Evolutionary conservation across 2,113 vertebrate species (phyloP).

Genomic region (Corythornis cristatus): DNA sequence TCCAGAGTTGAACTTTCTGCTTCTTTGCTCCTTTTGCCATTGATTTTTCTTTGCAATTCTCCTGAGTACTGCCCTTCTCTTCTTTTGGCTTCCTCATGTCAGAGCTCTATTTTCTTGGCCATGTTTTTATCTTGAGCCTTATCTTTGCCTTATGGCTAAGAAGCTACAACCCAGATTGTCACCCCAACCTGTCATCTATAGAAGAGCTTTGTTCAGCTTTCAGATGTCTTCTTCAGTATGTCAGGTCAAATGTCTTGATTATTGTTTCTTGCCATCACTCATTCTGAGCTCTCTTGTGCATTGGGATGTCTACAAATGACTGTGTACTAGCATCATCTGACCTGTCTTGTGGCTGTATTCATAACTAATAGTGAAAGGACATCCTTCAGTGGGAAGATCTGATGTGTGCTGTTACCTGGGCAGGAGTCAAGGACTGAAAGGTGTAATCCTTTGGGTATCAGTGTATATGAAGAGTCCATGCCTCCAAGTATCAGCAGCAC

Average conservation of each 20-base stretch:
- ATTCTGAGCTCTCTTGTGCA: accelerated
- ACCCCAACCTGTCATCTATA: neutral
- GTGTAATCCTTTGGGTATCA: accelerated
- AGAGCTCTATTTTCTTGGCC: neutral
- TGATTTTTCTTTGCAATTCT: neutral
- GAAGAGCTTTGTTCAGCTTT: neutral
- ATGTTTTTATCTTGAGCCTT: neutral
- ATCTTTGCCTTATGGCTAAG: neutral
- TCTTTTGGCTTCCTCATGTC: neutral
- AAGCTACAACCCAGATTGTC: neutral
- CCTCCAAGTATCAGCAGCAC: no score
- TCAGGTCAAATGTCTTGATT: neutral
- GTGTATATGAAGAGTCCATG: neutral
- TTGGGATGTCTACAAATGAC: neutral
- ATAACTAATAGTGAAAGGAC: neutral
- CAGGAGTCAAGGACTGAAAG: neutral
- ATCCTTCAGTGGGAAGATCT: neutral
- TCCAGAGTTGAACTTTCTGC: neutral
- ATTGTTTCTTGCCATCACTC: neutral
- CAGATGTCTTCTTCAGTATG: neutral
- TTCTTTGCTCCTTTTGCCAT: neutral
- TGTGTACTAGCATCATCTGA: neutral
- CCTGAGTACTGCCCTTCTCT: neutral
- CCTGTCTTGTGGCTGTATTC: neutral
- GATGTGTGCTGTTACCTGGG: neutral